Evolutionary conservation across 2,113 vertebrate genomes (phyloP).

Genomic region (Anser brachyrhynchus): DNA sequence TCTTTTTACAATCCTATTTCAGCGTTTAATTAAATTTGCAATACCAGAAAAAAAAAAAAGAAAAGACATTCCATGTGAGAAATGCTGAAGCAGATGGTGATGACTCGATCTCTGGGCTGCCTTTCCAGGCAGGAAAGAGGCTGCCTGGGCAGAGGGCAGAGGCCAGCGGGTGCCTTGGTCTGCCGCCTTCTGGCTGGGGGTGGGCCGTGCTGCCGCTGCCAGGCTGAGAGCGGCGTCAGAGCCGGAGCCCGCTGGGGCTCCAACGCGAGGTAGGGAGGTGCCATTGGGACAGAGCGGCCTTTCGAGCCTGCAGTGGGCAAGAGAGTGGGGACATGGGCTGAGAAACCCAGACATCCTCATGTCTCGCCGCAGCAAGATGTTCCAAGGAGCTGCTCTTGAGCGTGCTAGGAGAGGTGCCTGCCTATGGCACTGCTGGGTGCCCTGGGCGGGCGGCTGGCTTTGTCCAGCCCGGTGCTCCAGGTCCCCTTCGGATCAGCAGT

Average conservation of each 20-base stretch:
- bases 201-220: fast-evolving
- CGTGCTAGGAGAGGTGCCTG: neutral
- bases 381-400: neutral
- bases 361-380: fast-evolving
- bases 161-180: neutral
- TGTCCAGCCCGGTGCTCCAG: neutral
- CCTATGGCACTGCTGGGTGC: neutral
- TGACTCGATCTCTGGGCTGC: neutral
- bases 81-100: conserved; percentile 9
- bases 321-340: neutral
- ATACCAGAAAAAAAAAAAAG: neutral
- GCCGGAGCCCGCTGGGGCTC: neutral
- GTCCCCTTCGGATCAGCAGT: fast-evolving
- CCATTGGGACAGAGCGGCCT: neutral
- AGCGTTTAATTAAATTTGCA: neutral
- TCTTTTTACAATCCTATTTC: neutral
- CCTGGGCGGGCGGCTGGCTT: neutral
- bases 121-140: neutral
- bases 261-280: neutral
- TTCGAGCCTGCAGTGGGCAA: fast-evolving
- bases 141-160: neutral
- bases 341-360: neutral
- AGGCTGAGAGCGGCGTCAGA: neutral
- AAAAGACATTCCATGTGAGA: neutral
- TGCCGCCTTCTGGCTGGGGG: neutral